Evolutionary conservation across 2,113 vertebrate genomes (phyloP), one percentile per base, ranked within the genome.

Genomic region (Beaufortia kweichowensis): DNA sequence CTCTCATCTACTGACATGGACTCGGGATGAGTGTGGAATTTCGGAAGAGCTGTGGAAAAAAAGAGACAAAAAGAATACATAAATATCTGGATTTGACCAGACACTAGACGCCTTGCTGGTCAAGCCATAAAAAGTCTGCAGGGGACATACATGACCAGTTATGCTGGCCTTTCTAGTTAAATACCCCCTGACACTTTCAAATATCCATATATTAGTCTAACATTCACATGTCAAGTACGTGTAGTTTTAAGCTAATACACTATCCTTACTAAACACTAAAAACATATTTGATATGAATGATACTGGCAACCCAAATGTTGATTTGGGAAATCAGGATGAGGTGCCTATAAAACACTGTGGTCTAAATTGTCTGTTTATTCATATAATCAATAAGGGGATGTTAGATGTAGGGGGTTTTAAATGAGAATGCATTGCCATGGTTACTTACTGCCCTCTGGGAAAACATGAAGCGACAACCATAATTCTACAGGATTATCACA

Each of bases 371-470:
- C 75, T 57, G 46, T 71, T 80, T 77, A 71, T 57, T 62, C 57
- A 78, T 46, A 53, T 82, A 81, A 87, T 87, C 85, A 87, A 87
- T 88, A 86, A 55, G 63, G 67, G 43, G 60, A 67, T 60, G 61
- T 80, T 23, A 10, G 76, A 12, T 33, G 35, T 12, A 74, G 60
- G 43, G 56, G 55, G 46, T 69, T 79, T 60, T 68, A 77, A 85
- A 84, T 79, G 69, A 81, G 73, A 82, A 41, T 50, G 35, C 41
- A 80, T 87, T 56, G n/a, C 86, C 85, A 86, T 87, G 81, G 86
- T 31, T 84, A 87, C 86, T 41, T 50, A 69, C 68, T 72, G 48
- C 72, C 79, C 53, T 77, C 53, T 78, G 31, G 68, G 82, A 56
- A 63, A 53, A 10, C 76, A 79, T 67, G 75, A 67, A 55, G 1